Percentiles rank a stretch among this genome's conserved stretches.
Evolutionary conservation across 1,140 invertebrate genomes (phyloP).

Genomic region (Colletes latitarsis): DNA sequence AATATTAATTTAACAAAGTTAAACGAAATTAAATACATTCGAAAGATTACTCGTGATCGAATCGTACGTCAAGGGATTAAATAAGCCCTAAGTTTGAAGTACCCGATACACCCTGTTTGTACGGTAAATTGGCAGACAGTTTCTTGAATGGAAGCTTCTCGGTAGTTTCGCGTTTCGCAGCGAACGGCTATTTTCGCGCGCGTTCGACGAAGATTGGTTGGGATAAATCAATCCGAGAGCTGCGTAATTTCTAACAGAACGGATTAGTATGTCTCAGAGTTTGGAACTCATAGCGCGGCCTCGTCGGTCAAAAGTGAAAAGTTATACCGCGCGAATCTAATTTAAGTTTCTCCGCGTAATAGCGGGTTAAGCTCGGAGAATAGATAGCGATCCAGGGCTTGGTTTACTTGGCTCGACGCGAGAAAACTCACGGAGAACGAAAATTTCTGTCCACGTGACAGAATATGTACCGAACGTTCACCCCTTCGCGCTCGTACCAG

Average conservation of each 20-base stretch:
- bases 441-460: too few species aligned
- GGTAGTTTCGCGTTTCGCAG: not conserved
- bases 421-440: too few species aligned
- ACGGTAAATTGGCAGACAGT: too few species aligned
- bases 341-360: slow-evolving; percentile 43
- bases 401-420: not conserved
- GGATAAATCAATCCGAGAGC: slow-evolving; percentile 24
- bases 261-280: slow-evolving; percentile 4
- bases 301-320: slow-evolving; percentile 40
- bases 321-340: slow-evolving; percentile 48
- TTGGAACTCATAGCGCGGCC: not conserved
- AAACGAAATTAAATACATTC: too few species aligned
- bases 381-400: not conserved
- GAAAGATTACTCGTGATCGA: too few species aligned
- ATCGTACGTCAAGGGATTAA: too few species aligned
- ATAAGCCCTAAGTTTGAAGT: too few species aligned
- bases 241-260: slow-evolving; percentile 4
- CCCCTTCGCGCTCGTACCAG: too few species aligned
- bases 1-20: too few species aligned
- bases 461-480: too few species aligned
- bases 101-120: too few species aligned
- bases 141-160: too few species aligned
- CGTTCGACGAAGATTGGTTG: not conserved
- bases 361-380: slow-evolving; percentile 11
- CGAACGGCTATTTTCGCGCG: not conserved